Base-by-base conservation (phyloP, 1,140 invertebrate genomes). In the Tetramorium alpestre region DNA sequence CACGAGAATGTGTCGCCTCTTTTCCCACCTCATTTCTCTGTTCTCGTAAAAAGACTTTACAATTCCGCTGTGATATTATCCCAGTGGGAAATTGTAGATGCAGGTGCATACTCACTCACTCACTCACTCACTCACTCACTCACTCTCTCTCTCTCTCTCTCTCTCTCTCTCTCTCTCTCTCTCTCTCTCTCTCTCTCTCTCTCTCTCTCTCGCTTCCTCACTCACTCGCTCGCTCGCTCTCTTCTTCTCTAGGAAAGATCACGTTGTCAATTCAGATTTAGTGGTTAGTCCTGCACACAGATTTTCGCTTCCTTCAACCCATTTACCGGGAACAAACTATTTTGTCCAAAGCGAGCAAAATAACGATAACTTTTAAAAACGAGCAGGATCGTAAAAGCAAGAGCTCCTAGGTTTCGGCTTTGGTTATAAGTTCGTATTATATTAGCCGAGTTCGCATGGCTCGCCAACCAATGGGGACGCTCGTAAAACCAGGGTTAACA, bases 341-440 rank as follows among this genome's bases (percentile, higher is more conserved):
- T 94, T 93, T 89, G 92, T 89, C 87, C 90, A 91, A 93, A 92
- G 58, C 86, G 92, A 94, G 93, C 92, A 94, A 93, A 95, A 93
- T 94, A 94, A 94, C 93, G 92, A 95, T 88, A 94, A 94, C 92
- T 95, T 94, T 95, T 93, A 93, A 93, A 95, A 95, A 93, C 91
- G 93, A 93, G 92, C 91, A 88, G 91, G 93, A 91, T 95, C 95
- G 93, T 95, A 95, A 95, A 95, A 93, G 89, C 90, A 88, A 92
- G 88, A 93, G 92, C 92, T 95, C 92, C 93, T 94, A 94, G 93
- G 93, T 93, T 94, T 94, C 91, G 92, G 92, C 93, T 95, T 94
- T 93, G 92, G 93, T 94, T 95, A 95, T 95, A 95, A 95, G 94
- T 95, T 94, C 91, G 93, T 94, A 95, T 95, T 95, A 95, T 95